A percentile compares a stretch with the other conserved stretches of the same genome.
Evolutionary conservation across 2,797 vertebrate genomes (phyloP).

Genomic region (Fratercula arctica): DNA sequence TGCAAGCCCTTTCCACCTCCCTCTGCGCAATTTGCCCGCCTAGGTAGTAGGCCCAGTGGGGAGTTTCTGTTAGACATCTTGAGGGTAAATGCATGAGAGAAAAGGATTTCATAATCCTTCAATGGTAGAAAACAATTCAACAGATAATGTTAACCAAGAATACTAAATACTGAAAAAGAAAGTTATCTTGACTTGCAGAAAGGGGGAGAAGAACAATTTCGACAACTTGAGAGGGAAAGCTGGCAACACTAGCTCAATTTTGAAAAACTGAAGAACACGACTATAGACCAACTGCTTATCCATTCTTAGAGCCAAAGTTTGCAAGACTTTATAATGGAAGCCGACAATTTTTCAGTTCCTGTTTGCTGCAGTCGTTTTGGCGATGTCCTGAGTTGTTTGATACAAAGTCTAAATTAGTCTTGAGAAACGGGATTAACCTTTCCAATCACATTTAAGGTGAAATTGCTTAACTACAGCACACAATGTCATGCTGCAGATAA

Average conservation of each 20-base stretch:
- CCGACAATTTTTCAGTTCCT: slow-evolving; percentile 33
- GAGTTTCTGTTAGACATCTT: not conserved
- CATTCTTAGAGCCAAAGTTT: not conserved
- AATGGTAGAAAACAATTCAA: not conserved
- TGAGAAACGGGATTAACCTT: slow-evolving; percentile 74
- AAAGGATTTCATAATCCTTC: not conserved
- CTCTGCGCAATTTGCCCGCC: not conserved
- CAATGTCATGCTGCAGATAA: slow-evolving; percentile 83
- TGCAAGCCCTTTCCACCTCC: not conserved
- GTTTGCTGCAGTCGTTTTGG: slow-evolving; percentile 44
- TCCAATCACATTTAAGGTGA: slow-evolving; percentile 77
- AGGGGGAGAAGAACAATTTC: not conserved
- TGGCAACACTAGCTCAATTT: not conserved
- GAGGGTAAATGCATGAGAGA: not conserved
- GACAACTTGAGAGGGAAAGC: not conserved
- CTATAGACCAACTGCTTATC: not conserved
- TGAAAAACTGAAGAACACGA: not conserved
- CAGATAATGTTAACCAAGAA: not conserved
- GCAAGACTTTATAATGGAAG: not conserved
- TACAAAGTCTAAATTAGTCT: slow-evolving; percentile 64
- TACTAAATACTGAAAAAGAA: not conserved
- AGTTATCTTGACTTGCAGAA: not conserved
- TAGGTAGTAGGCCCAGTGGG: not conserved
- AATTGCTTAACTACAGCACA: slow-evolving; percentile 79
- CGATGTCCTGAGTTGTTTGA: slow-evolving; percentile 18